Evolutionary conservation across 2,113 vertebrate genomes (phyloP).

Genomic region (Thamnaconus septentrionalis): DNA sequence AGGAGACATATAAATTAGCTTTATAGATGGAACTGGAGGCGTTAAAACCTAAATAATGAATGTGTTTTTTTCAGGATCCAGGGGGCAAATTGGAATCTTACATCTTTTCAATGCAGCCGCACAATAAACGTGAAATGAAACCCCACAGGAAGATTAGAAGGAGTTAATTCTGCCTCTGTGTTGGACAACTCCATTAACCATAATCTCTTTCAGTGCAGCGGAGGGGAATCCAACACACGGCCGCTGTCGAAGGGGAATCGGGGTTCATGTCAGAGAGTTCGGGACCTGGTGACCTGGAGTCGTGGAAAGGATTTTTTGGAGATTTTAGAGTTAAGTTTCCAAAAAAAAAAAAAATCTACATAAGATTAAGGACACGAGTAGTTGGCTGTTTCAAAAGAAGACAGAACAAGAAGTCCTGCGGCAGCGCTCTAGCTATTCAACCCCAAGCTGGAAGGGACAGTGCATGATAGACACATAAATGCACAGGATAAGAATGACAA

Average conservation of each 20-base stretch:
- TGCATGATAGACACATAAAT: too few relatives aligned
- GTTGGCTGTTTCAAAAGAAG: too few relatives aligned
- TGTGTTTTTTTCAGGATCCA: constrained; percentile 12
- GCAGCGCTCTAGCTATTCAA: too few relatives aligned
- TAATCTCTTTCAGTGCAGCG: constrained; percentile 33
- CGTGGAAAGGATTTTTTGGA: constrained; percentile 3
- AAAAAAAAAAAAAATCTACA: not conserved
- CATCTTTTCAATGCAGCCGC: not conserved
- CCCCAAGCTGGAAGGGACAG: too few relatives aligned
- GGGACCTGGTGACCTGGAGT: constrained; percentile 15
- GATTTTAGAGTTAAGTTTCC: too few relatives aligned
- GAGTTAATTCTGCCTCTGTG: constrained; percentile 38
- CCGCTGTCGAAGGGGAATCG: constrained; percentile 41
- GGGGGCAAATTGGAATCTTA: not conserved
- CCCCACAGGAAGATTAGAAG: constrained; percentile 30
- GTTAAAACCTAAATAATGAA: not conserved
- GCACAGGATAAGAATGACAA: too few relatives aligned
- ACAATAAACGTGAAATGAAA: constrained; percentile 38
- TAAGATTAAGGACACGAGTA: too few relatives aligned
- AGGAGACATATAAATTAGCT: too few relatives aligned
- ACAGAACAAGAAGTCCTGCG: too few relatives aligned
- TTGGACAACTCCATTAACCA: constrained; percentile 51
- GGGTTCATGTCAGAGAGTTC: constrained; percentile 18
- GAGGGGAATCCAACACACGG: constrained; percentile 32
- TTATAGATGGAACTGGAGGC: too few relatives aligned